These are phyloP conservation scores for Halcyon smyrnensis DNA, from an alignment of 2,797 vertebrate species.

Conservation along the genomic window DNA sequence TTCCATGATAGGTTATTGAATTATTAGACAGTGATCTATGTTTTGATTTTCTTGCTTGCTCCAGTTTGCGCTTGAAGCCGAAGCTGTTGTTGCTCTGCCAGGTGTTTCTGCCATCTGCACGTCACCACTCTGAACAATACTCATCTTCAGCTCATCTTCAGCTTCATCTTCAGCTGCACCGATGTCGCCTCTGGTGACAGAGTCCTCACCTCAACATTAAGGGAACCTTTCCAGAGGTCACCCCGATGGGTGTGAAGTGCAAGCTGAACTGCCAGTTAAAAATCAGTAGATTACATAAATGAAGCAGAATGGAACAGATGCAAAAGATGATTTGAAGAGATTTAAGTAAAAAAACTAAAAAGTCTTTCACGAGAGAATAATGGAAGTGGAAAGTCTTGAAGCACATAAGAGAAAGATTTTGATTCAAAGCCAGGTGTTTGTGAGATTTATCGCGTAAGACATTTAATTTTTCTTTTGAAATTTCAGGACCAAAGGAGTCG, in stretches of 20 bases:
- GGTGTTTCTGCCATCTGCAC: neutral
- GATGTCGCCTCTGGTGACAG: neutral
- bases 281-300: slow-evolving; percentile 15
- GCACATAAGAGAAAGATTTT: neutral
- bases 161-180: neutral
- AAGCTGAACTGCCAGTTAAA: neutral
- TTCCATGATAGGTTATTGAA: neutral
- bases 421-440: slow-evolving; percentile 14
- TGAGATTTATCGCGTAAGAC: neutral
- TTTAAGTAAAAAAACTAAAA: neutral
- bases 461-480: slow-evolving; percentile 31
- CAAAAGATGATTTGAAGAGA: neutral
- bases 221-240: slow-evolving; percentile 29
- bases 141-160: neutral
- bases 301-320: neutral
- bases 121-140: neutral
- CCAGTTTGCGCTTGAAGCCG: neutral
- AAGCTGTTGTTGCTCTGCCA: neutral
- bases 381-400: neutral
- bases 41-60: neutral
- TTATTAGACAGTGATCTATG: neutral
- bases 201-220: slow-evolving; percentile 40
- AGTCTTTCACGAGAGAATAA: neutral
- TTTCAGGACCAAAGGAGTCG: neutral
- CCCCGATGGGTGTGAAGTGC: slow-evolving; percentile 3